Evolutionary conservation across 2,888 invertebrate species (phyloP), one percentile per base, ranked within the genome.

Genomic region (Vandiemenella viatica): DNA sequence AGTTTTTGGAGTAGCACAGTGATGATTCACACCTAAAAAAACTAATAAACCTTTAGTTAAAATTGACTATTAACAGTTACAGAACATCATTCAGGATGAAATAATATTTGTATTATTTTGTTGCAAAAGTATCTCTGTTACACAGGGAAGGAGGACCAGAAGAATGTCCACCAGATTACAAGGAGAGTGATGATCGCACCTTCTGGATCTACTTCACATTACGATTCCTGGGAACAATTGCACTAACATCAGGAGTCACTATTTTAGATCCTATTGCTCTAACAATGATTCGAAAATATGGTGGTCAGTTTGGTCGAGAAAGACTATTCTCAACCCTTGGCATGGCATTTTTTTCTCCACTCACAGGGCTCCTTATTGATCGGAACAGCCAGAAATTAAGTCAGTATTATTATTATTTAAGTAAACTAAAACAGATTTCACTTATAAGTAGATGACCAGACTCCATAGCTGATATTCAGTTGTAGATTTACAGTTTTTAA

Each of bases 241-340:
- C 84, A 76, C 70, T 85, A 61, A 80, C 83, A 5, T 87, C 87
- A 21, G 83, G 85, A n/a, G 83, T 88, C 1, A 86, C 86, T 10
- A 82, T 91, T 48, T 80, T 89, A 78, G 90, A 91, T 66, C 88
- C 90, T 0, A 86, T 89, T 54, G 85, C 88, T 0, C 68, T 90
- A 53, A 84, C 83, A 10, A 81, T 87, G 77, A 84, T 90, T 55
- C 87, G 87, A 63, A 80, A 83, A 61, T 82, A 83, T 60, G 83
- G 83, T 0, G 84, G 85, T 1, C 84, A 86, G 63, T 86, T 85
- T 63, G 87, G 86, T 1, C 74, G 83, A 59, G 86, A 87, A 62
- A 73, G 85, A 58, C 67, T 86, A 32, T 84, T 85, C 66, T 83
- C 84, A 7, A 84, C 83, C 58, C 74, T 86, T 51, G 86, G 85